phyloP scores from a whole-genome alignment of 2,888 invertebrate genomes.

The Ophonus ardosiacus region DNA sequence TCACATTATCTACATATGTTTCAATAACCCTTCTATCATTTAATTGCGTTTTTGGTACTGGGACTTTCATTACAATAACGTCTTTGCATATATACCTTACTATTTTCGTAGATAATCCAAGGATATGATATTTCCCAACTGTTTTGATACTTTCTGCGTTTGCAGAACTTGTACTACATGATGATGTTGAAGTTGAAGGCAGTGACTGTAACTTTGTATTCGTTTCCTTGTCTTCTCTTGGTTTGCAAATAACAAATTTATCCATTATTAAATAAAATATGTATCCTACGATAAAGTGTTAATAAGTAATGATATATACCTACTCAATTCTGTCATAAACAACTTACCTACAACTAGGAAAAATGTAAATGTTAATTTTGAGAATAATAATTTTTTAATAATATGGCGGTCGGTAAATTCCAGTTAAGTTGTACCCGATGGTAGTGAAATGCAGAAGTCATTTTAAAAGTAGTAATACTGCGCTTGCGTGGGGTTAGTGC shows the following conservation, averaged over 20 bases:
- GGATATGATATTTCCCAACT: not conserved
- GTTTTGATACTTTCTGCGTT: not conserved
- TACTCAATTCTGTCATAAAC: no score
- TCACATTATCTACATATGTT: no score
- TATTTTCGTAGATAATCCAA: not conserved
- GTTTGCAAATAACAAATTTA: slow-evolving; percentile 17
- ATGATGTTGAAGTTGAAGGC: not conserved
- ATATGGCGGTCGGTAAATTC: no score
- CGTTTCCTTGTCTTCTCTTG: not conserved
- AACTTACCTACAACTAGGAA: no score
- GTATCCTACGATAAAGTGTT: not conserved
- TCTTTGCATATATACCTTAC: slow-evolving; percentile 5
- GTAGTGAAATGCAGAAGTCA: no score
- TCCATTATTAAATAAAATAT: not conserved
- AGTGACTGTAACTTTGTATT: not conserved
- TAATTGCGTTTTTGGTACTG: not conserved
- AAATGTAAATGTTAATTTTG: not conserved
- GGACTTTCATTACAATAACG: not conserved
- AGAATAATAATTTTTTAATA: not conserved
- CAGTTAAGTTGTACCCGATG: no score
- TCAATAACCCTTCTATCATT: not conserved
- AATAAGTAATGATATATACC: not conserved
- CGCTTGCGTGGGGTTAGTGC: no score
- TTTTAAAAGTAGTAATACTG: no score
- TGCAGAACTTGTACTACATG: not conserved